phyloP scores from a whole-genome alignment of 1,140 invertebrate genomes.

The Plectrocnemia conspersa region DNA sequence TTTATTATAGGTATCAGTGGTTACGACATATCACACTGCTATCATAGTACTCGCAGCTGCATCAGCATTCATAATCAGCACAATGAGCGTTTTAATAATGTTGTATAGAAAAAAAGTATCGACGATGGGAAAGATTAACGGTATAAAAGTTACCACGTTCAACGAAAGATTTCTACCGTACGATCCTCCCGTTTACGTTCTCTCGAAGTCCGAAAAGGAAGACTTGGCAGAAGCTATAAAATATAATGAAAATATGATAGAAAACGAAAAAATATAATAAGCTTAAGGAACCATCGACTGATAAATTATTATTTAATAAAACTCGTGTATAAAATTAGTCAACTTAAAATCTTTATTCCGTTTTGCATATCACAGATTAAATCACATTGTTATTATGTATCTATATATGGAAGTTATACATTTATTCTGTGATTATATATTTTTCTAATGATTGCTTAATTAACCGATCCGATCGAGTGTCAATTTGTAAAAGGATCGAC shows the following conservation, averaged over 20 bases:
- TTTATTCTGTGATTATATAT: too few relatives aligned
- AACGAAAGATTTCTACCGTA: constrained; percentile 50
- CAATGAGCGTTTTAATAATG: constrained; percentile 62
- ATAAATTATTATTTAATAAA: too few relatives aligned
- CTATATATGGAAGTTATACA: too few relatives aligned
- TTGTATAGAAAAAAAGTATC: constrained; percentile 60
- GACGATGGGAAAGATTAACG: constrained; percentile 42
- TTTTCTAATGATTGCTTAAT: too few relatives aligned
- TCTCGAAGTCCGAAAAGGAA: constrained; percentile 48
- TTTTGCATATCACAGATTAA: too few relatives aligned
- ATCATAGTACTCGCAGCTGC: constrained; percentile 64
- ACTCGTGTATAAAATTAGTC: too few relatives aligned
- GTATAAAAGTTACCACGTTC: constrained; percentile 51
- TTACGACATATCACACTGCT: constrained; percentile 66
- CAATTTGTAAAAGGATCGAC: too few relatives aligned
- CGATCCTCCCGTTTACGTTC: constrained; percentile 54
- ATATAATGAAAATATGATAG: constrained; percentile 21
- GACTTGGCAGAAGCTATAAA: constrained; percentile 28
- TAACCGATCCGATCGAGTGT: too few relatives aligned
- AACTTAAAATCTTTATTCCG: too few relatives aligned
- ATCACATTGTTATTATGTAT: too few relatives aligned
- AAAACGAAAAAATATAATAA: constrained; percentile 16
- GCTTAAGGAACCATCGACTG: too few relatives aligned
- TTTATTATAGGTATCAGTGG: constrained; percentile 53
- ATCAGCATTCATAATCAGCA: constrained; percentile 67